phyloP scores from a whole-genome alignment of 2,888 invertebrate genomes.

The Mellilla xanthometata region DNA sequence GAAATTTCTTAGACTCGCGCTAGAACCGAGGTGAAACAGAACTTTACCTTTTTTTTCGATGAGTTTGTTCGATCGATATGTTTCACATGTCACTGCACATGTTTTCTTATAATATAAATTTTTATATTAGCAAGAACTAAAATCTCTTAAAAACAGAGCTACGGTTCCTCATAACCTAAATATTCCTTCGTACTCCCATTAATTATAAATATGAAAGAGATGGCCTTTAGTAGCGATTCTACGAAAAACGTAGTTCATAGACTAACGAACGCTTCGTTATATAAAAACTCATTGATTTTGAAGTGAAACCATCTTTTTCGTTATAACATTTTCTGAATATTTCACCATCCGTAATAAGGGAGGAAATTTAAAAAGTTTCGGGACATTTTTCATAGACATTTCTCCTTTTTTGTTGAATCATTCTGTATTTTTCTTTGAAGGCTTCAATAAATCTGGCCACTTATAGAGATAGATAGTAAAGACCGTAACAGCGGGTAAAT shows the following conservation, averaged over 20 bases:
- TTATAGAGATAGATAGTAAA: slow-evolving; percentile 26
- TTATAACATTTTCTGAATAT: slow-evolving; percentile 54
- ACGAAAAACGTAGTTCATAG: slow-evolving; percentile 10
- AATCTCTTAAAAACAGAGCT: too few relatives aligned
- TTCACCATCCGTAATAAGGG: slow-evolving; percentile 46
- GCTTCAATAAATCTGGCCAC: slow-evolving; percentile 25
- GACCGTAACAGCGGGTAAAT: slow-evolving; percentile 24
- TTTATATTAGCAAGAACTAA: too few relatives aligned
- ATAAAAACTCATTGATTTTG: slow-evolving; percentile 58
- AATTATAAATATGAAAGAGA: too few relatives aligned
- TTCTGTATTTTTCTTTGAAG: slow-evolving; percentile 21
- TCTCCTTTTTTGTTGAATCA: slow-evolving; percentile 22
- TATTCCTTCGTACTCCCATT: too few relatives aligned
- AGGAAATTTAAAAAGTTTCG: slow-evolving; percentile 38
- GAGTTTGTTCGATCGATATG: background rate
- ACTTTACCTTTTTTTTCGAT: too few relatives aligned
- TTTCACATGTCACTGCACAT: background rate
- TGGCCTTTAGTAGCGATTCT: slow-evolving; percentile 6
- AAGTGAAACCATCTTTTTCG: slow-evolving; percentile 46
- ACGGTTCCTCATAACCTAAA: too few relatives aligned
- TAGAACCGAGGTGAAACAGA: background rate
- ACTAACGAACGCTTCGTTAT: slow-evolving; percentile 38
- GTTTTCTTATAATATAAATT: too few relatives aligned
- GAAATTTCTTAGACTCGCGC: slow-evolving; percentile 14
- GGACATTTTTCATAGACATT: slow-evolving; percentile 28